Percentiles rank a stretch among this genome's conserved stretches.
phyloP scores from a whole-genome alignment of 2,113 vertebrate species.

The Corythornis vintsioides region DNA sequence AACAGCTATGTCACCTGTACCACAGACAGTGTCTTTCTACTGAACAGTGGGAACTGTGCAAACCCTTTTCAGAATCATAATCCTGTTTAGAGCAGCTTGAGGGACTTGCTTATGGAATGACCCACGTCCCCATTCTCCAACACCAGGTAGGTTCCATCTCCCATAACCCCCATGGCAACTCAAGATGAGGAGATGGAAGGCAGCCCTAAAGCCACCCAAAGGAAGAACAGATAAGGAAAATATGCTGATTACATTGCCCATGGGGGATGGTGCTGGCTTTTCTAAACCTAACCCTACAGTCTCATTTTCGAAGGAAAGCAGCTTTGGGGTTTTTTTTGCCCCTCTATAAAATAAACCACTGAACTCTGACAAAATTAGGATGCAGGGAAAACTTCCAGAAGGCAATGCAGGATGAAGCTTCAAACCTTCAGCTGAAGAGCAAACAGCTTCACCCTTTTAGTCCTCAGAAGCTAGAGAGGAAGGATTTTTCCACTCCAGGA shows the following conservation, averaged over 20 bases:
- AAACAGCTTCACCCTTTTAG: not conserved
- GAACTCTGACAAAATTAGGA: not conserved
- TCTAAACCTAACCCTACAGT: not conserved
- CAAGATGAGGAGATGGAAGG: not conserved
- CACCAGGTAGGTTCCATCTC: not conserved
- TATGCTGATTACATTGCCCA: not conserved
- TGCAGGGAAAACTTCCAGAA: not conserved
- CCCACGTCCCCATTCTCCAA: not conserved
- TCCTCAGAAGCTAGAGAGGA: not conserved
- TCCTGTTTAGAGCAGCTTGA: not conserved
- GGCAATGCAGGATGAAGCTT: not conserved
- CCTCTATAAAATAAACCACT: not conserved
- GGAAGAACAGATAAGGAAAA: not conserved
- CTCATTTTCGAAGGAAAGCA: not conserved
- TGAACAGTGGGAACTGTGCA: not conserved
- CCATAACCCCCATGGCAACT: not conserved
- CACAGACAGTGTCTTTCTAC: not conserved
- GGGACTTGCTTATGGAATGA: not conserved
- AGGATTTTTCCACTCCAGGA: not conserved
- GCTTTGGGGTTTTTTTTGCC: not conserved
- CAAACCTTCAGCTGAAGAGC: not conserved
- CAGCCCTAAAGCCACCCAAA: not conserved
- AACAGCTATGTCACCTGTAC: not conserved
- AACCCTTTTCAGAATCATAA: not conserved
- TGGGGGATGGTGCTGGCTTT: not conserved